Base-by-base conservation (phyloP, 1,140 invertebrate species). In the Bombus fervidus region DNA sequence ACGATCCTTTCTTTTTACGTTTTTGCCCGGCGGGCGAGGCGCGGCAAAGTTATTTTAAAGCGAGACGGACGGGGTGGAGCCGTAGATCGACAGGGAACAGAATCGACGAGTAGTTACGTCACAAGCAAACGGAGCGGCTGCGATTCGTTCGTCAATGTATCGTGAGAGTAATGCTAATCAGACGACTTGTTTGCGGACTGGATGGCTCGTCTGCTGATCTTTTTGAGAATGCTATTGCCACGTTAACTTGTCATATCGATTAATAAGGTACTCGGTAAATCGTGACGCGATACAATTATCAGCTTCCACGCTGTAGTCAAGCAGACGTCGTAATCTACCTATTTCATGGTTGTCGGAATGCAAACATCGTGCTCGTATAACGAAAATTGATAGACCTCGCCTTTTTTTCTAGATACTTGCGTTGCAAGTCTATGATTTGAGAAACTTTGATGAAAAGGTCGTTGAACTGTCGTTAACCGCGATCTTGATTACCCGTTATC, bases 81-180 rank as follows among this genome's bases (percentile, higher is more conserved):
- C 18, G 47, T 43, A 39, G 62, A 31, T 66, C 66, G 41, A n/a
- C 57, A 69, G n/a, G 62, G 47, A 62, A 75, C 68, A 74, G 57
- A 53, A 88, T 88, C 86, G 83, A 87, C 86, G 75, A 64, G 69
- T 80, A 62, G 43, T 66, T 77, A 15, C 69, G 69, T 37, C 75
- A 41, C n/a, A 47, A 28, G 37, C 59, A 34, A 59, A 34, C 59
- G 43, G 18, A 25, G 8, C 41, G 41, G 5, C 53, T 13, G 66
- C 68, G 86, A 88, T 87, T 57, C 83, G 81, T 88, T 87, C 87
- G 87, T 87, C 79, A 64, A 87, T 71, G 81, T 69, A 78, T 66
- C 81, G 64, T n/a, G 41, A n/a, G 34, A 28, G 75, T 31, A 74
- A 82, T 74, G 68, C 72, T 83, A 76, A 80, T 81, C 74, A 47